These are phyloP conservation scores for Brachyalestes nurse DNA, from an alignment of 2,797 vertebrate genomes.

Conservation along the genomic window DNA sequence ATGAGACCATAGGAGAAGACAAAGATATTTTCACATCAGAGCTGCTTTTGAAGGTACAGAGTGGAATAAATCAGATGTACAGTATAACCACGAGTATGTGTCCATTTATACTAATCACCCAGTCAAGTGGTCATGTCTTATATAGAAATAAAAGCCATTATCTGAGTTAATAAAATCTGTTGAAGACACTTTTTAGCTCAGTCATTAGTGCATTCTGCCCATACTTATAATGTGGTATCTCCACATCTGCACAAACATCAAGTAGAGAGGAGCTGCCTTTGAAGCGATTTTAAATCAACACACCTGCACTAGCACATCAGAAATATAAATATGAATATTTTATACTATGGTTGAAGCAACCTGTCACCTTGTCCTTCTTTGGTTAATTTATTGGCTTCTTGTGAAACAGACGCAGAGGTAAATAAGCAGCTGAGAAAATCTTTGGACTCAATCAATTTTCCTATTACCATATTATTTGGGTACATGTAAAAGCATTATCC, in stretches of 20 bases:
- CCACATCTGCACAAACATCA: background rate
- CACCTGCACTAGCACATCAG: background rate
- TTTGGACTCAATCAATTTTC: too few relatives aligned
- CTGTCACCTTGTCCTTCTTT: too few relatives aligned
- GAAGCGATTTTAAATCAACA: background rate
- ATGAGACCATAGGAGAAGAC: slow-evolving; percentile 3
- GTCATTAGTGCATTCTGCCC: too few relatives aligned
- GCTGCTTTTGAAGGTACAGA: background rate
- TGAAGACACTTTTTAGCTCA: too few relatives aligned
- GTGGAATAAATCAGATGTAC: background rate
- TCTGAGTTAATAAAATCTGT: too few relatives aligned
- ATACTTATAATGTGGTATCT: too few relatives aligned
- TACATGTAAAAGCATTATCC: background rate
- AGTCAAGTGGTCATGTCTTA: background rate
- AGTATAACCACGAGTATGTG: background rate
- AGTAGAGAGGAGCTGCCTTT: background rate
- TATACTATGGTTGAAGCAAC: too few relatives aligned
- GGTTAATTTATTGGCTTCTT: too few relatives aligned
- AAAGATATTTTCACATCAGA: background rate
- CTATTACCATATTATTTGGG: background rate
- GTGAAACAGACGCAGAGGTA: too few relatives aligned
- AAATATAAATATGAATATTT: too few relatives aligned
- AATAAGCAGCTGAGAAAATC: too few relatives aligned
- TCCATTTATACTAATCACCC: background rate
- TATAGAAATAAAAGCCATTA: background rate